Percentiles rank a stretch among this genome's conserved stretches.
These are phyloP conservation scores for Apistogramma diplotaenia DNA, from an alignment of 2,113 vertebrate species.

Conservation along the genomic window DNA sequence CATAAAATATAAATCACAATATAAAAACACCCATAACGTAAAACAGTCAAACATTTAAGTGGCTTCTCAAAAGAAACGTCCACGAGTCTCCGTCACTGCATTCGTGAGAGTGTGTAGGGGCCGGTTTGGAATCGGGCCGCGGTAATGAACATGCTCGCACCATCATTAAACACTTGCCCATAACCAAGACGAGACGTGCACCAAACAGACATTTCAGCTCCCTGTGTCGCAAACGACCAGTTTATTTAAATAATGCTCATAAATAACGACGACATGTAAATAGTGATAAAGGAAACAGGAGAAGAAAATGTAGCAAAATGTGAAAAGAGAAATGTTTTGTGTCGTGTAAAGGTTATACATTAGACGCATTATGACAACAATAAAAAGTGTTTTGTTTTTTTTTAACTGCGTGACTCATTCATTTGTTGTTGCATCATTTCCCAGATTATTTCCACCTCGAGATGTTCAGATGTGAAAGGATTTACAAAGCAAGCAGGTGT, in stretches of 20 bases:
- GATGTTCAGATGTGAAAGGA: background rate
- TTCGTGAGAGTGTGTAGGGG: background rate
- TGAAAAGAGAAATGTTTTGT: conserved; percentile 57
- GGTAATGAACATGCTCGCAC: background rate
- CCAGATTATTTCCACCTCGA: background rate
- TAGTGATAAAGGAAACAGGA: conserved; percentile 51
- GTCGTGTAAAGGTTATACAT: conserved; percentile 57
- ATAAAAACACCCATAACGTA: too few species aligned
- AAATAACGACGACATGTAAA: conserved; percentile 74
- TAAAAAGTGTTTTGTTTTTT: conserved; percentile 51
- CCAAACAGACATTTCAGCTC: background rate
- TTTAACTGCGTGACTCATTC: conserved; percentile 9
- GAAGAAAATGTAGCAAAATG: conserved; percentile 57
- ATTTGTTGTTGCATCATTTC: background rate
- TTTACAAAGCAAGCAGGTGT: too few species aligned
- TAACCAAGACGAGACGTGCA: background rate
- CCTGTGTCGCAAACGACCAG: conserved; percentile 15
- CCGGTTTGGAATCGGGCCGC: background rate
- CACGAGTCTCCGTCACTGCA: too few species aligned
- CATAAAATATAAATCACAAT: too few species aligned
- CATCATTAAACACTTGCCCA: background rate
- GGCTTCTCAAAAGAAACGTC: too few species aligned
- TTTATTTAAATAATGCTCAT: conserved; percentile 26
- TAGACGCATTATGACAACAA: conserved; percentile 47
- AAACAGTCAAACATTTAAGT: too few species aligned